These are phyloP conservation scores for Pogonomyrmex barbatus DNA, from an alignment of 1,140 invertebrate genomes.

Conservation along the genomic window DNA sequence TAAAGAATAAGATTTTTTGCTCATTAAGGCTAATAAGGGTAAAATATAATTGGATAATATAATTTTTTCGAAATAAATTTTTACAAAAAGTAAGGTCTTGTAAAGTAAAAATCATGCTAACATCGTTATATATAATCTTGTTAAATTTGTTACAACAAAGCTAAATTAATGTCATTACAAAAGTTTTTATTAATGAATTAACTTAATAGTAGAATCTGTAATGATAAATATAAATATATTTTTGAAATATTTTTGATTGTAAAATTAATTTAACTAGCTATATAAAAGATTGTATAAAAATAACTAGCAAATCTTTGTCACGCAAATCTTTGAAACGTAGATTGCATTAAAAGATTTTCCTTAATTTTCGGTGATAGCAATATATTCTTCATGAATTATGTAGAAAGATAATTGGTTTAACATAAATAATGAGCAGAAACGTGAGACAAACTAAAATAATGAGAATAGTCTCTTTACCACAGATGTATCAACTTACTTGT, in stretches of 20 bases:
- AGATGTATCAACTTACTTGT: constrained; percentile 51
- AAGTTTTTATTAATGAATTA: neutral
- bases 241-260: neutral
- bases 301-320: neutral
- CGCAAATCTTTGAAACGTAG: neutral
- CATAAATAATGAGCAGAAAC: constrained; percentile 11
- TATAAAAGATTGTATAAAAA: neutral
- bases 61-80: constrained; percentile 10
- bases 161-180: neutral
- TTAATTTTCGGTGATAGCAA: neutral
- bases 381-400: neutral
- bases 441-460: constrained; percentile 10
- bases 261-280: neutral
- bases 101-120: constrained; percentile 33
- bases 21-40: neutral
- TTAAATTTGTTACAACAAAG: neutral
- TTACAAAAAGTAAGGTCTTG: neutral
- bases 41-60: constrained; percentile 10
- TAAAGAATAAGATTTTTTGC: neutral
- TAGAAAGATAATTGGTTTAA: constrained; percentile 28
- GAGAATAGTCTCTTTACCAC: constrained; percentile 42
- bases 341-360: neutral
- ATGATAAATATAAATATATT: neutral
- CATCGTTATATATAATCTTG: neutral
- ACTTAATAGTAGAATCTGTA: constrained; percentile 7